Evolutionary conservation across 2,113 vertebrate species (phyloP), one percentile per base, ranked within the genome.

Genomic region (Sinocyclocheilus anophthalmus): DNA sequence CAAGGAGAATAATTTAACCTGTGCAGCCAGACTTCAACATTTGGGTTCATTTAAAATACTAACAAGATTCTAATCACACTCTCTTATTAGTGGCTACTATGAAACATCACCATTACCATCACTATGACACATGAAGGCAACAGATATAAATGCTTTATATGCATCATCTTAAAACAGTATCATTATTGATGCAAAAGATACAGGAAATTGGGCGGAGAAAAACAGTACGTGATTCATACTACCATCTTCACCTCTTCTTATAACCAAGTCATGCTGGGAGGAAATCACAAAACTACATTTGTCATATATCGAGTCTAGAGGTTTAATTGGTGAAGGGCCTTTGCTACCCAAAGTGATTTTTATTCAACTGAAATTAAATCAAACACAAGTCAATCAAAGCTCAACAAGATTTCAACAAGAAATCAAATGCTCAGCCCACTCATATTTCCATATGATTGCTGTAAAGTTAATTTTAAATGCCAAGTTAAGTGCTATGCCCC

Each of bases 41-140:
- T 76, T 33, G 53, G 57, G 83, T 48, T 76, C 8, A 55, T 48
- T 79, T 37, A 42, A 42, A 63, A 73, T 59, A 57, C 45, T 22
- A 37, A 72, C 81, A 24, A 18, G 12, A 73, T 73, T 57, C 22
- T 26, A 82, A 82, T 53, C 63, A 8, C 24, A 0, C 16, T 24
- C 20, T 22, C 14, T 48, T 26, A 81, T 48, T 48, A 48, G 7
- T 24, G 6, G 33, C 48, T 16, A 26, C 22, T 5, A 45, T 45
- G 4, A 63, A 63, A 80, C 13, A 26, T 16, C n/a, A 8, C n/a
- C 42, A 7, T 22, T 48, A 48, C n/a, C 12, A 3, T 45, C 0
- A 45, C 50, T 1, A 42, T 13, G 1, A 48, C 18, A 39, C 33
- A 39, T 18, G 6, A 3, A 39, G 16, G 11, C 65, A 33, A 30